A percentile compares a stretch with the other conserved stretches of the same genome.
Conservation (phyloP, 2,888 invertebrate genomes). For the Drosophila pegasa region DNA sequence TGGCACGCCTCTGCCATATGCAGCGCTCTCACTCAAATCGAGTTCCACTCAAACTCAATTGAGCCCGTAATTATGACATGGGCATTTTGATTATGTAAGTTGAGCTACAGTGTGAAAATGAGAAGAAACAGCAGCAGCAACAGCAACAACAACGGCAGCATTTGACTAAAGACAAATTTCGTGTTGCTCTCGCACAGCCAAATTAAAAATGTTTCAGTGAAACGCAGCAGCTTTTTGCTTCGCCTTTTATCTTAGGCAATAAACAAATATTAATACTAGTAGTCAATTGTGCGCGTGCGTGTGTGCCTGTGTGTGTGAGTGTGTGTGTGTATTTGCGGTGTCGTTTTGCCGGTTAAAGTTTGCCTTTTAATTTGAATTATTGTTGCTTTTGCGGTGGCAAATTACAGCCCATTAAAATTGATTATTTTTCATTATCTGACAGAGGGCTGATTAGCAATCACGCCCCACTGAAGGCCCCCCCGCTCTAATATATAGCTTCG, state of each 20-base stretch:
- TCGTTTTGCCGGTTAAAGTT: constrained; percentile 60
- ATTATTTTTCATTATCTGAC: constrained; percentile 67
- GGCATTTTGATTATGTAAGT: constrained; percentile 64
- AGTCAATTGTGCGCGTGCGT: constrained; percentile 7
- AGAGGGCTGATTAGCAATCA: constrained; percentile 34
- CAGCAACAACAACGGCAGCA: neutral
- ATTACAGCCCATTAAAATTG: constrained; percentile 76
- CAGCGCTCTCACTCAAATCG: constrained; percentile 48
- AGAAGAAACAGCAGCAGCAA: constrained; percentile 6
- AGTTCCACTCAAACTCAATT: constrained; percentile 51
- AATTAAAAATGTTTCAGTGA: constrained; percentile 40
- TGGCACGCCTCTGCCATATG: constrained; percentile 60
- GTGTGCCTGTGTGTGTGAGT: neutral
- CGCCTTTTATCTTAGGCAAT: constrained; percentile 54
- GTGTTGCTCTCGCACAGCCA: constrained; percentile 8
- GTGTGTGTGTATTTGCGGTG: constrained; percentile 42
- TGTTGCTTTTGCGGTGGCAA: constrained; percentile 68
- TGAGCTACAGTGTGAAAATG: constrained; percentile 42
- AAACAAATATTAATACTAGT: constrained; percentile 43
- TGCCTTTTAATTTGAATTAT: constrained; percentile 65
- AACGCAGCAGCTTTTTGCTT: constrained; percentile 58
- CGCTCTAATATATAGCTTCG: constrained; percentile 30
- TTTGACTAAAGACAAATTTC: constrained; percentile 18
- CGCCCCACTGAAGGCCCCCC: constrained; percentile 8
- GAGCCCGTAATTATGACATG: constrained; percentile 48